Evolutionary conservation across 2,797 vertebrate species (phyloP).

Genomic region (Enteromius mattozi): DNA sequence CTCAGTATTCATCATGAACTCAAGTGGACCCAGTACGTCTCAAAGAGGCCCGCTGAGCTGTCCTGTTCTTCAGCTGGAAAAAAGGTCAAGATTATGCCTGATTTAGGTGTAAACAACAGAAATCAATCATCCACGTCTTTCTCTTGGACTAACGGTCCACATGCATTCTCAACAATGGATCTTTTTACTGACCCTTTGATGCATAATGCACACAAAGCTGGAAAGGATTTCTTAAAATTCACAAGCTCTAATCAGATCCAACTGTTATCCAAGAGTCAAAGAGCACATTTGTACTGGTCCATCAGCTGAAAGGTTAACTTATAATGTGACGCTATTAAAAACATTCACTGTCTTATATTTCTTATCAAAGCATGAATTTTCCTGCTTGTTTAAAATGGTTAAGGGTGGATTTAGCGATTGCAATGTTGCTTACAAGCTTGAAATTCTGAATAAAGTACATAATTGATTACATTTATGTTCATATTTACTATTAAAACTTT

Average conservation of each 20-base stretch:
- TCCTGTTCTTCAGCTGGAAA: not conserved
- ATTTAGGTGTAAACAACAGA: slow-evolving; percentile 1
- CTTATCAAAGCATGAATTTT: not conserved
- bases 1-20: slow-evolving; percentile 23
- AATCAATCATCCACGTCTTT: not conserved
- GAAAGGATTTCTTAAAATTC: not conserved
- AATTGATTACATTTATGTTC: not conserved
- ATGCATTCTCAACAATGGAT: not conserved
- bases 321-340: not conserved
- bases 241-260: not conserved
- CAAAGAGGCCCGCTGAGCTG: not conserved
- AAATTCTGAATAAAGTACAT: not conserved
- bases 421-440: not conserved
- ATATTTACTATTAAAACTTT: not conserved
- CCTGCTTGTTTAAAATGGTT: not conserved
- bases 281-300: not conserved
- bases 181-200: not conserved
- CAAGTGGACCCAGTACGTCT: not conserved
- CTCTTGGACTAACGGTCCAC: not conserved
- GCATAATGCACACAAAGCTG: not conserved
- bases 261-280: not conserved
- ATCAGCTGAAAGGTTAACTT: not conserved
- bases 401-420: not conserved
- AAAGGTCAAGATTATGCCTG: not conserved
- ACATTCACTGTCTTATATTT: not conserved